Percentiles rank a stretch among this genome's conserved stretches.
Evolutionary conservation across 30 jellyfish, hydroid and myxozoan genomes (phyloP).

Genomic region (Sanderia malayensis): DNA sequence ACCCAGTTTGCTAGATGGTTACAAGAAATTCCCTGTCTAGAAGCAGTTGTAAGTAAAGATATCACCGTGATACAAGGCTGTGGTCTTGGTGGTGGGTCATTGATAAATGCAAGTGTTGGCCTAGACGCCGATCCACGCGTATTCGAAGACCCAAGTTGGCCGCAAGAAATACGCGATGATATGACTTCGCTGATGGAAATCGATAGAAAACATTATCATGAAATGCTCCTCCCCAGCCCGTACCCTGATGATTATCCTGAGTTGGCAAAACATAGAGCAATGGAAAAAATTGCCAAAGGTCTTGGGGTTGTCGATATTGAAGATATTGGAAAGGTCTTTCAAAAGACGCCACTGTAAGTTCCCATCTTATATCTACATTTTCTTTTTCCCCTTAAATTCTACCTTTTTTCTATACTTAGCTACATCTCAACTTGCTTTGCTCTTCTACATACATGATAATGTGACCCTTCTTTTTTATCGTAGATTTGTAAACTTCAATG

Average conservation of each 20-base stretch:
- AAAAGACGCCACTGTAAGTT: slow-evolving; percentile 66
- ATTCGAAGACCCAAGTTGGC: slow-evolving; percentile 48
- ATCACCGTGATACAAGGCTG: slow-evolving; percentile 72
- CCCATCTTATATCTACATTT: too few relatives aligned
- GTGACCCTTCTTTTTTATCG: too few relatives aligned
- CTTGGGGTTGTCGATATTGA: slow-evolving; percentile 53
- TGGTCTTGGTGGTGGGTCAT: slow-evolving; percentile 83
- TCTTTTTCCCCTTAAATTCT: too few relatives aligned
- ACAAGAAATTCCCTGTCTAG: too few relatives aligned
- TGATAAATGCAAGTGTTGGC: slow-evolving; percentile 68
- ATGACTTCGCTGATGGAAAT: slow-evolving; percentile 9
- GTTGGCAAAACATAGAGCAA: slow-evolving; percentile 32
- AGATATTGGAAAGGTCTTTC: slow-evolving; percentile 43
- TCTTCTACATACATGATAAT: too few relatives aligned
- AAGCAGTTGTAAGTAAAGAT: slow-evolving; percentile 52
- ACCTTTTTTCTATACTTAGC: too few relatives aligned
- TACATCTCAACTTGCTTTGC: too few relatives aligned
- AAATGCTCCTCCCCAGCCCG: slow-evolving; percentile 52
- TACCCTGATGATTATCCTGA: slow-evolving; percentile 62
- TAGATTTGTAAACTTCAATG: too few relatives aligned
- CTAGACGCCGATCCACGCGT: slow-evolving; percentile 63
- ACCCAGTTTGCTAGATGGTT: too few relatives aligned
- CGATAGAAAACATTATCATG: slow-evolving; percentile 37
- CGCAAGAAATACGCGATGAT: slow-evolving; percentile 40
- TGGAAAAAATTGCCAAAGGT: slow-evolving; percentile 58